These are phyloP conservation scores for Discoglossus pictus DNA, from an alignment of 2,797 vertebrate species.

Conservation along the genomic window DNA sequence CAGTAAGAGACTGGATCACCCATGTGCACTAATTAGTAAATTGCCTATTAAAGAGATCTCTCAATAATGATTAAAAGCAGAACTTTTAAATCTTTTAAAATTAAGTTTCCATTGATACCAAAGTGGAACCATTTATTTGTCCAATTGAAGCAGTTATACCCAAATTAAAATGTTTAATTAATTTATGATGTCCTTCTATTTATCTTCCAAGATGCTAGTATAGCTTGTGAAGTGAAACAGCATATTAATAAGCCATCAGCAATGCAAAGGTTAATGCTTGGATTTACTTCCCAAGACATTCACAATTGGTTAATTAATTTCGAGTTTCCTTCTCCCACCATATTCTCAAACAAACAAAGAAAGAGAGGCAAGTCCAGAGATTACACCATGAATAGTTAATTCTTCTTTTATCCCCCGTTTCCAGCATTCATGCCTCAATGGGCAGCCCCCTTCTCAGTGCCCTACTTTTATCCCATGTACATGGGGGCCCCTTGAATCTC, in stretches of 20 bases:
- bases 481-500: neutral
- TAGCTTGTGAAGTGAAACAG: no score
- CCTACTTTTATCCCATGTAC: slow-evolving; percentile 23
- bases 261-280: neutral
- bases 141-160: no score
- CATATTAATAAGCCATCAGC: neutral
- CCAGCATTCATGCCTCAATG: slow-evolving; percentile 8
- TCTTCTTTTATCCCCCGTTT: slow-evolving; percentile 12
- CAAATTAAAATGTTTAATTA: no score
- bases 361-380: neutral
- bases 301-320: slow-evolving; percentile 35
- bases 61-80: no score
- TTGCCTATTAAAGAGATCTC: no score
- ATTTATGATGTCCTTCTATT: no score
- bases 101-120: no score
- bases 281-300: slow-evolving; percentile 27
- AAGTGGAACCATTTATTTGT: no score
- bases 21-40: no score
- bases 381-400: slow-evolving; percentile 34
- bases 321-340: neutral
- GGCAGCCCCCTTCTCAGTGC: neutral
- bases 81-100: no score
- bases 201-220: no score
- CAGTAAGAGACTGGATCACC: no score
- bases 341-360: slow-evolving; percentile 29